Evolutionary conservation across 2,888 invertebrate genomes (phyloP), one percentile per base, ranked within the genome.

Genomic region (Taenaris catops): DNA sequence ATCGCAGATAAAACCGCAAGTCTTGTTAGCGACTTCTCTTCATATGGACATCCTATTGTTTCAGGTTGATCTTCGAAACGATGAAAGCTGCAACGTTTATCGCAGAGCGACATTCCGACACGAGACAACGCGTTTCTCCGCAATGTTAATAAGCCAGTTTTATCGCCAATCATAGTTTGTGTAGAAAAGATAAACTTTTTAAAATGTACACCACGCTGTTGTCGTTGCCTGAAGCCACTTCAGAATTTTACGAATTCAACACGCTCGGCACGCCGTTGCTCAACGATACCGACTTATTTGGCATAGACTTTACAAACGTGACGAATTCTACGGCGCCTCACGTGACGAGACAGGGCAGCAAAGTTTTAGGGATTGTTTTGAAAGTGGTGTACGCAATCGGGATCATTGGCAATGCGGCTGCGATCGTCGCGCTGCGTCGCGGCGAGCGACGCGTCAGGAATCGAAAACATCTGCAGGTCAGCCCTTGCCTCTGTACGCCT

Each of bases 371-470:
- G n/a, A 27, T 65, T 16, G 45, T 89, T 1, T 63, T 90, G 8
- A 89, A 89, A 23, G 67, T 89, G 38, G 89, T 88, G 49, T 93
- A 92, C 55, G 64, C 89, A 2, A 69, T 92, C 8, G 95, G 95
- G 1, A 91, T 93, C 17, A 50, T 92, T 11, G 95, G 94, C 2
- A 96, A 95, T 58, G 83, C 91, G 4, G 88, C 92, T n/a, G 95
- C 95, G 3, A 87, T 96, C 31, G 75, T 92, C 32, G 93, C 93
- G 46, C 86, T 96, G 53, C 87, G 92, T 53, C 88, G 90, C 42
- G 91, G 91, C 0, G 92, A 94, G 69, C 89, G 91, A 49, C 90
- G 91, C 58, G 89, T 92, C 20, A 88, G 94, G 55, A 95, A 95
- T 64, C 89, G 92, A 47, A 94, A 95, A 65, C 95, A 96, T 72